Evolutionary conservation across 2,888 invertebrate genomes (phyloP), one percentile per base, ranked within the genome.

Genomic region (Steinernema hermaphroditum): DNA sequence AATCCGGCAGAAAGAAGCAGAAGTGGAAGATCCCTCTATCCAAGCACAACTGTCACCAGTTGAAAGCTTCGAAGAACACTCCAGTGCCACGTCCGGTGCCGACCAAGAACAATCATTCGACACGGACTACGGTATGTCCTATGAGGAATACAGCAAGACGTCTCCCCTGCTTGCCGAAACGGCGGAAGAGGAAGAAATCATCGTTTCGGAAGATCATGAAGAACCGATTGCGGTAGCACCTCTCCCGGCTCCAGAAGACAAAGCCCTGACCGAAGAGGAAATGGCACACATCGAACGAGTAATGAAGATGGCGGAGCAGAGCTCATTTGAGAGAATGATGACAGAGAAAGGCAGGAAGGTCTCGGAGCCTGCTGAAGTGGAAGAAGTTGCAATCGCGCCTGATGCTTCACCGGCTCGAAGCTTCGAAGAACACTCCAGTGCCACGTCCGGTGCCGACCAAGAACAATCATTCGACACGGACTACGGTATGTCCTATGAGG

Each of bases 211-310:
- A 19, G 72, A 22, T 19, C n/a, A 19, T 27, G 32, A 32, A 73
- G 41, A 73, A n/a, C n/a, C 22, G 12, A 6, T 1, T 6, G 6
- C 37, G 6, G 12, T 12, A 14, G 32, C 24, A n/a, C 73, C 73
- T 71, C 16, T 72, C 32, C 16, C 29, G 24, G 34, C 50, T 41
- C 14, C 27, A 14, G 72, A 76, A 50, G 43, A 43, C n/a, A 29
- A 29, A 14, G 44, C 69, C 8, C 37, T 62, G 16, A 75, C 72
- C 12, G 43, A 73, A 22, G 75, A 73, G 44, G 75, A 75, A 68
- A 54, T 73, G 27, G 71, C 69, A 9, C 75, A 75, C 54, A 75
- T 75, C 44, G 74, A 72, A 44, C n/a, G 43, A 14, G 41, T 74
- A 16, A n/a, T 50, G 43, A 54, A 49, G 19, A 14, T 74, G 22